Conservation (phyloP, 1,140 invertebrate genomes). For the Drosophila melanica region DNA sequence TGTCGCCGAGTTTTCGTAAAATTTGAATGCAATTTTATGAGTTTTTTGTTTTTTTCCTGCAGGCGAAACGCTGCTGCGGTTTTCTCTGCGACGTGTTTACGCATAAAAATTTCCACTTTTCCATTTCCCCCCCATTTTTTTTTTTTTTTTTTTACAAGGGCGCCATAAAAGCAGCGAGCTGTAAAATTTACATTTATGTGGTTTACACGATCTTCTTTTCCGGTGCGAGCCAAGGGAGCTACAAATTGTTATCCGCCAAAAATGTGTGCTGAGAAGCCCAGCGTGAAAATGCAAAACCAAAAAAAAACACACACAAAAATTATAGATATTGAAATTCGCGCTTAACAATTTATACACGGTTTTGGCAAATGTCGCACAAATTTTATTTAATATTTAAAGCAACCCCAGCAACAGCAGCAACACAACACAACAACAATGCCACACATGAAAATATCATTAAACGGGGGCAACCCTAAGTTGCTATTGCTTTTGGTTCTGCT, state of each 20-base stretch:
- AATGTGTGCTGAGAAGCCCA: background rate
- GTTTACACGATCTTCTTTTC: constrained; percentile 33
- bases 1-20: constrained; percentile 54
- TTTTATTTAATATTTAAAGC: constrained; percentile 28
- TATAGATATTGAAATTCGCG: constrained; percentile 39
- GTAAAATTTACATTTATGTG: constrained; percentile 63
- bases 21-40: constrained; percentile 70
- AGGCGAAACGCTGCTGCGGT: constrained; percentile 49
- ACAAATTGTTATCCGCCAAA: constrained; percentile 32
- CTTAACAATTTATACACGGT: background rate
- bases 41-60: constrained; percentile 43
- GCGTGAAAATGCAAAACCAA: constrained; percentile 38
- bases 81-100: constrained; percentile 68
- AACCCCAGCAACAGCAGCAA: background rate
- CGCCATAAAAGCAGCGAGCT: constrained; percentile 40
- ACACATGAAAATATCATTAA: constrained; percentile 10
- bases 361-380: background rate
- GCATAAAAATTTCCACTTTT: constrained; percentile 62
- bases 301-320: too few relatives aligned
- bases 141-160: constrained; percentile 8
- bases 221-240: constrained; percentile 15
- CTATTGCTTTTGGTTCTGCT: background rate
- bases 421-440: constrained; percentile 2
- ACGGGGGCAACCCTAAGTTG: constrained; percentile 10
- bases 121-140: constrained; percentile 4